Evolutionary conservation across 92 coral and sea anemone species (phyloP).

Genomic region (Nematostella vectensis): DNA sequence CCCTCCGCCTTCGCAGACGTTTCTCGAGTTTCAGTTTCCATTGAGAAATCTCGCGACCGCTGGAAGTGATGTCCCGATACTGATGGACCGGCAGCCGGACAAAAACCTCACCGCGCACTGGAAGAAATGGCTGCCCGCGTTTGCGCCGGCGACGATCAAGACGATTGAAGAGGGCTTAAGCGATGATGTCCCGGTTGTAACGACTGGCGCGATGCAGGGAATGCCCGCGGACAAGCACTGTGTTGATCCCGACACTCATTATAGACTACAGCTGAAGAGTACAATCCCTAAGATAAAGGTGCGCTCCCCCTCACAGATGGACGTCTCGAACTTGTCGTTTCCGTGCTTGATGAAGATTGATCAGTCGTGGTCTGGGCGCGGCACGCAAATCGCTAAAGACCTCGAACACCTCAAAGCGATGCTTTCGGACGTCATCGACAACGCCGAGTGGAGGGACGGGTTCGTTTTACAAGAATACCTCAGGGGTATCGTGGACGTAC

Average conservation of each 20-base stretch:
- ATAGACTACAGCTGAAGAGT: conserved; percentile 35
- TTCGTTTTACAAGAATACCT: conserved; percentile 20
- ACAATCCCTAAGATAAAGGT: conserved; percentile 29
- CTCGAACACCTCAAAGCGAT: conserved; percentile 16
- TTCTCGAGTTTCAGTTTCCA: conserved; percentile 23
- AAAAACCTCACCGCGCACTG: conserved; percentile 29
- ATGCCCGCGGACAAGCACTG: conserved; percentile 38
- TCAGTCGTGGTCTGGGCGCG: conserved; percentile 34
- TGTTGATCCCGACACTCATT: conserved; percentile 38
- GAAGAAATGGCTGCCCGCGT: conserved; percentile 48
- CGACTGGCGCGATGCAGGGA: conserved; percentile 27
- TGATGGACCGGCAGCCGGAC: conserved; percentile 35
- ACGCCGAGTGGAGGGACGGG: conserved; percentile 18
- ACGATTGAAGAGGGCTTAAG: conserved; percentile 42
- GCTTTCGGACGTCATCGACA: conserved; percentile 24
- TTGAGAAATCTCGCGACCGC: conserved; percentile 34
- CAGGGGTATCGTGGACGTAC: conserved; percentile 28
- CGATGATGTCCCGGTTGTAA: conserved; percentile 38
- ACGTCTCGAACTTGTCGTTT: conserved; percentile 13
- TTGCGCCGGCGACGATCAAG: conserved; percentile 21
- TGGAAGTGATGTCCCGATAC: conserved; percentile 48
- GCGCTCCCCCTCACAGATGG: conserved; percentile 31
- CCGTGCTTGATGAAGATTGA: conserved; percentile 49
- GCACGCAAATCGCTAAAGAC: conserved; percentile 33
- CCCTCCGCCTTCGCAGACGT: conserved; percentile 25